Evolutionary conservation across 92 coral and sea anemone species (phyloP), one percentile per base, ranked within the genome.

Genomic region (Paramuricea clavata): DNA sequence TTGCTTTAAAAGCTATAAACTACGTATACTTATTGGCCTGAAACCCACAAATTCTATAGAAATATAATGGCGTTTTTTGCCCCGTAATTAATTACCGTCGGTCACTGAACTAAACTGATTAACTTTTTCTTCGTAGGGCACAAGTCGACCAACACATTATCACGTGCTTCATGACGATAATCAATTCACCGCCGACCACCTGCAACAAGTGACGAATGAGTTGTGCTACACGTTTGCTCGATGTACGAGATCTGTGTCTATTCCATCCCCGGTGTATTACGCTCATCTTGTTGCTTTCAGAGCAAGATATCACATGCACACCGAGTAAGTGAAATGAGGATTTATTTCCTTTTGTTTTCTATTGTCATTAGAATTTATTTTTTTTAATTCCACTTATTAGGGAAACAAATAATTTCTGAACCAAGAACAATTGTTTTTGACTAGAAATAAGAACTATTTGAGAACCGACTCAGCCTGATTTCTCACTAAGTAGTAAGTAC

Each of bases 231-330:
- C 90, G 9, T 86, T 78, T 69, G 90, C 90, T 44, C 56, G 90
- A 41, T 86, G 90, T 39, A 73, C 90, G 12, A 78, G 90, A 39
- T 67, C 86, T 6, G 86, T 86, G 23, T 86, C 90, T 7, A 86
- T 86, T 81, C 90, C 90, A 4, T 73, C 90, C 19, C 90, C 90
- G 0, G 86, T 56, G 13, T 86, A 86, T 49, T 86, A 86, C 32
- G 90, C 90, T 49, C 90, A 86, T 69, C 90, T 86, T 42, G 90
- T 76, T 28, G 90, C 90, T 0, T 86, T 86, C 82, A 77, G 90
- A 32, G 90, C 90, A 16, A 72, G 90, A 42, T 76, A 86, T 52
- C 90, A 86, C 8, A 59, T 79, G 73, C 84, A 79, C 15, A 15
- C 73, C 0, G 84, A 79, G 84, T 79, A 61, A 31, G 72, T 79